Conservation (phyloP, 2,113 vertebrate species). For the Esox niger region DNA sequence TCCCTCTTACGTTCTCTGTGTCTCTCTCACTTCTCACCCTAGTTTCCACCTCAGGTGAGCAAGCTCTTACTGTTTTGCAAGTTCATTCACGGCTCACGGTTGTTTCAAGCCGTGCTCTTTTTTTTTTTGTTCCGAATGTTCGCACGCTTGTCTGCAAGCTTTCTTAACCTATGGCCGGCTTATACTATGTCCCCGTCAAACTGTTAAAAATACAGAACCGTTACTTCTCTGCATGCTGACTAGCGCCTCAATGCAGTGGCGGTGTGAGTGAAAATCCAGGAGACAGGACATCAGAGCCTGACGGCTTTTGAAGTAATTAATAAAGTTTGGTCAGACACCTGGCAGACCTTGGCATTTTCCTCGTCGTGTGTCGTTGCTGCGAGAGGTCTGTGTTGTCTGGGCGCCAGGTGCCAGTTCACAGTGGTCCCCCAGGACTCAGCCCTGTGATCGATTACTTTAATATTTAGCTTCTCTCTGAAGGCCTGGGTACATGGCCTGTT, state of each 20-base stretch:
- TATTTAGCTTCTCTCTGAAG: conserved; percentile 11
- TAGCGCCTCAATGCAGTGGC: too few species aligned
- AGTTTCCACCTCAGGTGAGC: neutral
- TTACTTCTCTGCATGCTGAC: too few species aligned
- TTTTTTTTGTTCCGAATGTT: too few species aligned
- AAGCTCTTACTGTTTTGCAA: neutral
- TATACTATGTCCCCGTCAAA: too few species aligned
- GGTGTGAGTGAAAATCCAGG: too few species aligned
- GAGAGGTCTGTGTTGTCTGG: conserved; percentile 7
- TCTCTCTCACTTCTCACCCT: neutral
- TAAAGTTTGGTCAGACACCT: neutral
- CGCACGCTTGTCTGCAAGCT: too few species aligned
- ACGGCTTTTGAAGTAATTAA: neutral
- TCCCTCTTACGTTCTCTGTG: neutral
- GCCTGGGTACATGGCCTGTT: neutral
- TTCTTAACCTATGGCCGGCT: too few species aligned
- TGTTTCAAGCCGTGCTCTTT: too few species aligned
- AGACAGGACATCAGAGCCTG: neutral
- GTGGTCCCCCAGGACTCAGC: neutral
- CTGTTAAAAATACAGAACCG: too few species aligned
- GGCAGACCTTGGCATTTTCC: neutral
- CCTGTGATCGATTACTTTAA: conserved; percentile 38
- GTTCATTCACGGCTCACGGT: neutral
- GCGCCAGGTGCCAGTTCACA: conserved; percentile 13
- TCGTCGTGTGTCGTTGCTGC: conserved; percentile 7